Percentiles rank a stretch among this genome's conserved stretches.
phyloP scores from a whole-genome alignment of 1,140 invertebrate genomes.

The Papilio xuthus region DNA sequence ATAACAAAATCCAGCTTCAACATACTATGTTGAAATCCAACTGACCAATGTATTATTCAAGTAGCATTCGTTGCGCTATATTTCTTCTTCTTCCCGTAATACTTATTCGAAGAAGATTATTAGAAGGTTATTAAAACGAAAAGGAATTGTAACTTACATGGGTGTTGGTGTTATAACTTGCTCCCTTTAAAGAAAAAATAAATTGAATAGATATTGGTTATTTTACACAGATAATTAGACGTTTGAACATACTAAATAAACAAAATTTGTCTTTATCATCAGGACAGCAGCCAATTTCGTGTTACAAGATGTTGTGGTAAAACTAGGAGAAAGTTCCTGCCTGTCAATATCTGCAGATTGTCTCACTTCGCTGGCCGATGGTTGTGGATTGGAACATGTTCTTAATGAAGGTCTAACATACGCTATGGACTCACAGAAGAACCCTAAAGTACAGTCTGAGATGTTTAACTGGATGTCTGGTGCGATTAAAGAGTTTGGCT shows the following conservation, averaged over 20 bases:
- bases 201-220: too few species aligned
- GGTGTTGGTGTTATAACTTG: too few species aligned
- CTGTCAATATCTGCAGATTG: conserved; percentile 86
- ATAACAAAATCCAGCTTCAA: too few species aligned
- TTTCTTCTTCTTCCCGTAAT: too few species aligned
- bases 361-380: conserved; percentile 90
- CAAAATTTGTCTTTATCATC: conserved; percentile 26
- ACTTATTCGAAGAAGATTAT: too few species aligned
- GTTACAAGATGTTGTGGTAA: conserved; percentile 91
- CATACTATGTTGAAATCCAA: too few species aligned
- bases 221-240: background rate
- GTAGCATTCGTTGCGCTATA: too few species aligned
- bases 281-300: conserved; percentile 89
- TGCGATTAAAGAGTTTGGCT: conserved; percentile 92
- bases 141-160: too few species aligned
- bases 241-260: background rate
- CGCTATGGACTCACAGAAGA: conserved; percentile 92
- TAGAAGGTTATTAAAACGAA: background rate
- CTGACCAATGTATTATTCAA: too few species aligned
- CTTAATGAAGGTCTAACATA: conserved; percentile 86
- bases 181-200: too few species aligned
- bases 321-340: conserved; percentile 93
- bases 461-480: conserved; percentile 89
- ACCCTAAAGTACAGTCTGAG: conserved; percentile 95
- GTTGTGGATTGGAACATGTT: conserved; percentile 89